Percentiles rank a stretch among this genome's conserved stretches.
phyloP scores from a whole-genome alignment of 1,140 invertebrate species.

The Maniola jurtina region DNA sequence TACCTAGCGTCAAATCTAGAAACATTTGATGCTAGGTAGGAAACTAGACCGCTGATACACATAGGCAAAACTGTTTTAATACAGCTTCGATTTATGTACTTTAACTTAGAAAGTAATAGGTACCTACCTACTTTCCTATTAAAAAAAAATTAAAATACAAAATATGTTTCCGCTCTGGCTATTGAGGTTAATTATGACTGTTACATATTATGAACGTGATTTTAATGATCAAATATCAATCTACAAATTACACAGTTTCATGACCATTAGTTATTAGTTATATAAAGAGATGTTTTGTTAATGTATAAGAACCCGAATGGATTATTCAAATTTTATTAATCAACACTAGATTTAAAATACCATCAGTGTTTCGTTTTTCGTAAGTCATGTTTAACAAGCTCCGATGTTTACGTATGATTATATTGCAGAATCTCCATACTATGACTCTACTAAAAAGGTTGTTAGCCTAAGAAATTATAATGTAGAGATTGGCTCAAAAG shows the following conservation, averaged over 20 bases:
- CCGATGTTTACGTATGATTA: not conserved
- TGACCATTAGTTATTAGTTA: not conserved
- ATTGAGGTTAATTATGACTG: slow-evolving; percentile 16
- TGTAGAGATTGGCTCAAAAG: too few relatives aligned
- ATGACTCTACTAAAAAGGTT: too few relatives aligned
- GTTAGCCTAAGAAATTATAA: too few relatives aligned
- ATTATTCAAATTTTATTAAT: slow-evolving; percentile 1
- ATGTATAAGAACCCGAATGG: not conserved
- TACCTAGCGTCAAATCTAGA: too few relatives aligned
- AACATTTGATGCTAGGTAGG: too few relatives aligned
- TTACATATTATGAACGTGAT: slow-evolving; percentile 1
- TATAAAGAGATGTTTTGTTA: not conserved
- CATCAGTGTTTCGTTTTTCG: not conserved
- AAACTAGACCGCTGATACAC: not conserved
- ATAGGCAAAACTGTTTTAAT: not conserved
- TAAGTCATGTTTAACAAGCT: not conserved
- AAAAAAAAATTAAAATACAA: slow-evolving; percentile 10
- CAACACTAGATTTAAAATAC: not conserved
- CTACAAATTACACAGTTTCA: slow-evolving; percentile 1
- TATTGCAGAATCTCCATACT: not conserved
- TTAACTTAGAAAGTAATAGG: not conserved
- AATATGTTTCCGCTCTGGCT: slow-evolving; percentile 13
- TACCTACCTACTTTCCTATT: not conserved
- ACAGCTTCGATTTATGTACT: not conserved
- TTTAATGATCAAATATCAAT: slow-evolving; percentile 4